Base-by-base conservation (phyloP, 1,140 invertebrate species). In the Schlechtendalia chinensis region DNA sequence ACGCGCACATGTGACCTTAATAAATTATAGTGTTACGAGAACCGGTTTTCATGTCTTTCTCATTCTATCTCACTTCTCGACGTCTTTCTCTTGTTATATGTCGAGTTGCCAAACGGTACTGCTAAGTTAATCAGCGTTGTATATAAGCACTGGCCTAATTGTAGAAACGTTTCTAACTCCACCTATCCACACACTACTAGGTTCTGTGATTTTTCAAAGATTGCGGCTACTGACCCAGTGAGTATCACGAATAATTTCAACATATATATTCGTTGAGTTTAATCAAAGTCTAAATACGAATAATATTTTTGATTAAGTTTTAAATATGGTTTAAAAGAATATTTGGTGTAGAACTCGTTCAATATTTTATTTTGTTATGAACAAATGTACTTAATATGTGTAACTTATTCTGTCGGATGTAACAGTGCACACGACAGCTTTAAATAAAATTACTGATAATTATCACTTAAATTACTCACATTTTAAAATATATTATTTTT, bases 1-100 rank as follows among this genome's bases (percentile, higher is more conserved):
- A 79, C 58, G 75, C 58, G 75, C 58, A 79, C 58, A 79, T 61
- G 56, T 79, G 75, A 63, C 75, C 75, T 79, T 79, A 79, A 79
- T 79, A 79, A 79, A 79, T 79, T 79, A 79, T 24, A 77, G 53
- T 27, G 56, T 79, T 63, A 39, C 58, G 58, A 61, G 75, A 79
- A 79, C 75, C 58, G 75, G 75, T 79, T 79, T 77, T 47, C 39
- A 50, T 79, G 58, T 47, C n/a, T 4, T 8, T 47, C 58, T 47
- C n/a, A 39, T 8, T 47, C 58, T 27, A 12, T 79, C 58, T 50
- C 69, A 72, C 24, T 39, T 8, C 32, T 72, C 24, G 17, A 54
- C 29, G 69, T 72, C 69, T 72, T 72, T 72, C 75, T 79, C 75
- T 63, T 79, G 45, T 50, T 63, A 45, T 14, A 61, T 10, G 32